Evolutionary conservation across 1,140 invertebrate species (phyloP), one percentile per base, ranked within the genome.

Genomic region (Oryzaephilus surinamensis): DNA sequence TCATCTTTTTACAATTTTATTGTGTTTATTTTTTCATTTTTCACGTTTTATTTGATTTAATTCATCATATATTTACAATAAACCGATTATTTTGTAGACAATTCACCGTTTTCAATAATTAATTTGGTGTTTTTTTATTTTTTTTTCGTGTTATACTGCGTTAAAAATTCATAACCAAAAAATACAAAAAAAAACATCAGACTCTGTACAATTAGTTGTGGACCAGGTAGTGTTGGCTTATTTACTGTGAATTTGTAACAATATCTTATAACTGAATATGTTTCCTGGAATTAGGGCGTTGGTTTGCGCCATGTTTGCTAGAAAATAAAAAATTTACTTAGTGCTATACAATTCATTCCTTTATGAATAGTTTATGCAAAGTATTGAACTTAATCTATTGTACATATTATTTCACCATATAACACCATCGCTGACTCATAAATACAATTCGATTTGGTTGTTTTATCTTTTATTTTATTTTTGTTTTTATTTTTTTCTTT

Each of bases 151-250:
- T 20, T 36, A 46, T 26, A 33, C 39, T 16, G 42, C 38, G 48
- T 59, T 58, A 61, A 60, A 58, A 58, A 61, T 61, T 61, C 57
- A 61, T 61, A 61, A 61, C 59, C 59, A 58, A 58, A 58, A 61
- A 58, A 53, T 46, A 55, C 41, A 51, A 53, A 58, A 58, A 54
- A 54, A 54, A 39, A 45, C 28, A 41, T 6, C 8, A 10, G 3
- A 24, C 11, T 11, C 8, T 3, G 4, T 4, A 28, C 12, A n/a
- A 14, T 12, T 18, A 2, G n/a, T 20, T 38, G 17, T n/a, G n/a
- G n/a, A n/a, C n/a, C n/a, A n/a, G 16, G 29, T 19, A 29, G 12
- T 38, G 29, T 20, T n/a, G 26, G 26, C 8, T 15, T 15, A 17
- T 38, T 28, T 21, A 6, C 2, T 15, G 26, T 31, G 27, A 13